A percentile compares a stretch with the other conserved stretches of the same genome.
Conservation (phyloP, 2,797 vertebrate genomes). For the Dromococcyx pavoninus region DNA sequence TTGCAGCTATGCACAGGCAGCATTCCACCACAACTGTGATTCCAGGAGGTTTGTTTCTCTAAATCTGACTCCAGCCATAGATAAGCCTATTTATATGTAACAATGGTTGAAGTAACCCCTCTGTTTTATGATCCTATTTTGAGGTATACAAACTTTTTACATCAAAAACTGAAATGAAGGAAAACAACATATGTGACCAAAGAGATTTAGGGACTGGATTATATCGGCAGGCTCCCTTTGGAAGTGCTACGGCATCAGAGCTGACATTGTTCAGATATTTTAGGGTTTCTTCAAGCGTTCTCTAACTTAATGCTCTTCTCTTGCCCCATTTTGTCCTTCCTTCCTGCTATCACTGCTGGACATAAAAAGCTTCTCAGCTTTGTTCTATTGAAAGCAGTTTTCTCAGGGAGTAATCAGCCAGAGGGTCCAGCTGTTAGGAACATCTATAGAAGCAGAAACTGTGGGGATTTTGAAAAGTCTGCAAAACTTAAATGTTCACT, state of each 20-base stretch:
- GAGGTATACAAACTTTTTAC: not conserved
- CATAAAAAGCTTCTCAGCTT: not conserved
- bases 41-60: not conserved
- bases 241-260: not conserved
- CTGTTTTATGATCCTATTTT: not conserved
- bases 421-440: not conserved
- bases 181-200: not conserved
- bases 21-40: not conserved
- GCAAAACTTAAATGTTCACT: not conserved
- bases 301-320: not conserved
- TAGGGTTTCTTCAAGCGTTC: not conserved
- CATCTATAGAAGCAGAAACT: not conserved
- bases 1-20: accelerated
- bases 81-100: not conserved
- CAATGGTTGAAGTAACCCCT: not conserved
- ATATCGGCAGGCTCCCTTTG: not conserved
- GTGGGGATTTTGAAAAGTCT: not conserved
- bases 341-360: not conserved
- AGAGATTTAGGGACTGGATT: not conserved
- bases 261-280: not conserved
- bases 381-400: not conserved
- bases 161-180: not conserved
- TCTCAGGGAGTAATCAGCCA: not conserved
- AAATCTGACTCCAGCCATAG: not conserved
- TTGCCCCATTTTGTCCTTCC: not conserved